Evolutionary conservation across 2,113 vertebrate genomes (phyloP).

Genomic region (Crypturellus undulatus): DNA sequence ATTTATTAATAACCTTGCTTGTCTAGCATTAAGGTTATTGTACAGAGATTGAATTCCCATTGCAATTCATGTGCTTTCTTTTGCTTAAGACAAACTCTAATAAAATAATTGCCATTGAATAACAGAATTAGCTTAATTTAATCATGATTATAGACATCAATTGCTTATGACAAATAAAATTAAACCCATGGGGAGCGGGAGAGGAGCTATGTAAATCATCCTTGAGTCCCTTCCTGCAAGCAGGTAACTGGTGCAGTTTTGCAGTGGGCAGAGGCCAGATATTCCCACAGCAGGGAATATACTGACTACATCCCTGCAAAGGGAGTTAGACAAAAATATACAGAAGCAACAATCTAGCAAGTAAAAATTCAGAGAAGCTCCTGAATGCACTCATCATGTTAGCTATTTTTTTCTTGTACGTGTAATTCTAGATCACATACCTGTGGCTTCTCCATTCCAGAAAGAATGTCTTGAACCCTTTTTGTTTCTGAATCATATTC

Average conservation of each 20-base stretch:
- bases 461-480: slow-evolving; percentile 94
- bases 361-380: not conserved
- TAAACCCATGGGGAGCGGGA: not conserved
- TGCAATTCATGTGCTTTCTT: not conserved
- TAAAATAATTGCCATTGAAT: not conserved
- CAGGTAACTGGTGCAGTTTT: not conserved
- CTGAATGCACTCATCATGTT: not conserved
- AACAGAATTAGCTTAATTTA: slow-evolving; percentile 34
- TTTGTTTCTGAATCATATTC: slow-evolving; percentile 95
- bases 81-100: not conserved
- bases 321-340: not conserved
- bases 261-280: not conserved
- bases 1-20: slow-evolving; percentile 16
- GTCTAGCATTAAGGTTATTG: not conserved
- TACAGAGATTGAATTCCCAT: not conserved
- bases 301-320: not conserved
- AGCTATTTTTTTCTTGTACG: not conserved
- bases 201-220: not conserved
- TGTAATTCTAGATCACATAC: slow-evolving; percentile 79
- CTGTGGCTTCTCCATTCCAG: slow-evolving; percentile 96
- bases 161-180: slow-evolving; percentile 17
- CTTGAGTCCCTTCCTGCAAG: not conserved
- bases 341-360: not conserved
- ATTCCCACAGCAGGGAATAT: not conserved
- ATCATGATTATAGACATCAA: slow-evolving; percentile 21